Percentiles rank a stretch among this genome's conserved stretches.
These are phyloP conservation scores for Cantharis flavilabris DNA, from an alignment of 2,888 invertebrate species.

Conservation along the genomic window DNA sequence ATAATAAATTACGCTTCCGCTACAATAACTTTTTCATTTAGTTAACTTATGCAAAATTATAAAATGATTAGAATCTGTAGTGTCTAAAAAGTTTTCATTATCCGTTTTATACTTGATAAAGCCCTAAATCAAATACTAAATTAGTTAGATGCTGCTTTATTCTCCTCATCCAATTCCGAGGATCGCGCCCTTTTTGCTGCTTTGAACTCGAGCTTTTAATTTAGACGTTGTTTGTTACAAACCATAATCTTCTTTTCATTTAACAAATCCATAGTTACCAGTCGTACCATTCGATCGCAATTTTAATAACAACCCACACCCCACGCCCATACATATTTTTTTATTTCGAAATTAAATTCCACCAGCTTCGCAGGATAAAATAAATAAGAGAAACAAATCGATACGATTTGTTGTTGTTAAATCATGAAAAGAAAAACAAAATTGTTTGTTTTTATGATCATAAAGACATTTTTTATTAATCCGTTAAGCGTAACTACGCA, in stretches of 20 bases:
- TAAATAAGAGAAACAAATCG: not conserved
- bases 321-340: not conserved
- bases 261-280: not conserved
- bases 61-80: constrained; percentile 17
- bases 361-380: not conserved
- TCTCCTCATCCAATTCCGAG: constrained; percentile 38
- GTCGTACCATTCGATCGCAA: not conserved
- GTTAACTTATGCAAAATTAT: constrained; percentile 13
- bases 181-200: constrained; percentile 37
- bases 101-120: constrained; percentile 19
- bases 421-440: not conserved
- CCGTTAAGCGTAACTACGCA: not conserved
- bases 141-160: constrained; percentile 36
- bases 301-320: not conserved
- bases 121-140: constrained; percentile 25
- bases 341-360: not conserved
- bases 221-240: constrained; percentile 16
- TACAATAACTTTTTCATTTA: constrained; percentile 18
- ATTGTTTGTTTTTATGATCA: not conserved
- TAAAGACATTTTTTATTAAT: not conserved
- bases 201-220: constrained; percentile 6
- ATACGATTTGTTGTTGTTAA: not conserved
- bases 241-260: constrained; percentile 30
- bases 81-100: constrained; percentile 6
- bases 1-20: constrained; percentile 15